Evolutionary conservation across 1,140 invertebrate species (phyloP), one percentile per base, ranked within the genome.

Genomic region (Aphelenchoides besseyi): DNA sequence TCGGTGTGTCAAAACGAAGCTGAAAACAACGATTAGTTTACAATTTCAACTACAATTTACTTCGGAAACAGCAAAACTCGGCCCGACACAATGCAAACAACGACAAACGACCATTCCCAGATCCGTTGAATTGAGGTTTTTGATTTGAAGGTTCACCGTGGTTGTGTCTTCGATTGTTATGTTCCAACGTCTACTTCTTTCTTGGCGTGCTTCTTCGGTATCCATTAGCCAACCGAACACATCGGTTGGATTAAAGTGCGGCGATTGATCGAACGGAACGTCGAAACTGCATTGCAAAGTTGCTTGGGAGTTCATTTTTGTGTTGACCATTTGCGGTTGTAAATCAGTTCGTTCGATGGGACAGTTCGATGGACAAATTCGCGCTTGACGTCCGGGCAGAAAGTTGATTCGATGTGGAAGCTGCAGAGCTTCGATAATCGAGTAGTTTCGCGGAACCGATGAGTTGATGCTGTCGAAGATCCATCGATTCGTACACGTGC

Each of bases 1-100:
- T 28, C 28, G 66, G 66, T 12, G 69, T 69, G 9, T 64, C 28
- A 35, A 70, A 70, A 1, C 33, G 59, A 29, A 70, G 61, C 69
- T 70, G 30, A n/a, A 70, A 48, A 37, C n/a, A 66, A 64, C 23
- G 5, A 53, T 64, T 64, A 59, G n/a, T 53, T 59, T 59, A 8
- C 18, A 18, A 5, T 53, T 53, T 64, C 36, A n/a, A n/a, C 63
- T 1, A 16, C 16, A 59, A 2, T 29, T 37, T 53, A 66, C 63
- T 33, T 66, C 63, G 12, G 63, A 33, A 32, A 12, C 12, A 2
- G 32, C 63, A 1, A 23, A 29, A 1, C 12, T n/a, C 3, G 63
- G 63, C 26, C 16, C 32, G 9, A 12, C 29, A 3, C 63, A 66
- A 16, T 66, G 26, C 30, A 36, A 36, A 37, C 63, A 66, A 12